Percentiles rank a stretch among this genome's conserved stretches.
Conservation (phyloP, 2,113 vertebrate species). For the Otus sunia region DNA sequence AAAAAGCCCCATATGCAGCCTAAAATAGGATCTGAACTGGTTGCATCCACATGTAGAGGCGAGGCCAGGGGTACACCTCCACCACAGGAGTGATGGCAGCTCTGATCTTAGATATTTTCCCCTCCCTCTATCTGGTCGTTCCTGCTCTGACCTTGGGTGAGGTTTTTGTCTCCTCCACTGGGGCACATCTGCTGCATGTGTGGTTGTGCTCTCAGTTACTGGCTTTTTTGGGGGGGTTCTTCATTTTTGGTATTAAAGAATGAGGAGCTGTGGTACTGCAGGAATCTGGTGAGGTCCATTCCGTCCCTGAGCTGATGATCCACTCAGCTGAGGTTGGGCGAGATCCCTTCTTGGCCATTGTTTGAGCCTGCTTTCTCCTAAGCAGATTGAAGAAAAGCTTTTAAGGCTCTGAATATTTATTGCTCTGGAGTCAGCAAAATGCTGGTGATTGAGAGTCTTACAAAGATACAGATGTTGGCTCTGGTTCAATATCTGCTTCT, state of each 20-base stretch:
- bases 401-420: constrained; percentile 33
- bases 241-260: not conserved
- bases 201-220: not conserved
- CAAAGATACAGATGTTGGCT: constrained; percentile 46
- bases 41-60: constrained; percentile 44
- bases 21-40: constrained; percentile 45
- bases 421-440: constrained; percentile 55
- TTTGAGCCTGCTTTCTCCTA: constrained; percentile 32
- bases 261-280: not conserved
- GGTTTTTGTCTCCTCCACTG: not conserved
- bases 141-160: not conserved
- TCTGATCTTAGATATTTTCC: constrained; percentile 2
- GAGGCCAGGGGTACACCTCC: not conserved
- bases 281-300: not conserved
- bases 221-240: not conserved
- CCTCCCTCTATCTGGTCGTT: not conserved
- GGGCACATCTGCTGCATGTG: not conserved
- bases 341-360: constrained; percentile 15
- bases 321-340: not conserved
- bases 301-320: not conserved
- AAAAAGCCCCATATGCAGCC: constrained; percentile 36
- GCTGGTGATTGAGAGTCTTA: constrained; percentile 35
- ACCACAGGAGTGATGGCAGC: not conserved
- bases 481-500: constrained; percentile 30
- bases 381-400: constrained; percentile 50